Percentiles rank a stretch among this genome's conserved stretches.
Conservation (phyloP, 2,797 vertebrate genomes). For the Pseudotriccus pelzelni region DNA sequence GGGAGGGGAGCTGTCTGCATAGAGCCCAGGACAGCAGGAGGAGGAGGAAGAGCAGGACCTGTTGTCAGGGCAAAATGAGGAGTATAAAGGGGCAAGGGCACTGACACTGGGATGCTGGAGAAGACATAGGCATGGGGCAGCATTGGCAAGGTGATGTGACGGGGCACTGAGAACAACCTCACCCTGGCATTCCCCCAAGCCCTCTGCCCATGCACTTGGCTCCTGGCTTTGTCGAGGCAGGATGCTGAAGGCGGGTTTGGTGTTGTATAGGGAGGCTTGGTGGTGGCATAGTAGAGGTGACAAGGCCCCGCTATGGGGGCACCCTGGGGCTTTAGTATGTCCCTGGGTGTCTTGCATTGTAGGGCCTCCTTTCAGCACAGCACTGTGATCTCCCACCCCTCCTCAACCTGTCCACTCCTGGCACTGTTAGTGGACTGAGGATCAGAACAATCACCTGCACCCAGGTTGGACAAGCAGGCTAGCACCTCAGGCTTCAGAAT, state of each 20-base stretch:
- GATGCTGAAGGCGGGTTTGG: background rate
- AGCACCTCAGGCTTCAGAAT: background rate
- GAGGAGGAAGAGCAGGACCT: conserved; percentile 3
- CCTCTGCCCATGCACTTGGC: background rate
- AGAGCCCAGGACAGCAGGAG: background rate
- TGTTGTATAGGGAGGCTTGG: background rate
- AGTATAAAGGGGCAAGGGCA: background rate
- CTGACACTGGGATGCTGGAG: background rate
- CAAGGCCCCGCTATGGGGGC: background rate
- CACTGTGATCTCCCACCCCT: background rate
- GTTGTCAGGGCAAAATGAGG: background rate
- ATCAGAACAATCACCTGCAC: background rate
- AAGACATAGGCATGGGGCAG: background rate
- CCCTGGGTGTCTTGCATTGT: background rate
- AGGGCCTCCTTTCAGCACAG: background rate
- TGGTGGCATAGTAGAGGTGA: background rate
- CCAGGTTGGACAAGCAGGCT: background rate
- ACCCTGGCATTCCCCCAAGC: background rate
- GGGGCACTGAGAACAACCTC: rapidly evolving
- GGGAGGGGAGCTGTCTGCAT: background rate
- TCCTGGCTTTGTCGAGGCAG: rapidly evolving
- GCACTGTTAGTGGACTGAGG: background rate
- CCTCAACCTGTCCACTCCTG: background rate
- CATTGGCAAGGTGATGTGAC: background rate
- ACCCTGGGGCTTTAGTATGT: background rate